phyloP scores from a whole-genome alignment of 2,113 vertebrate species.

The Notothenia rossii region DNA sequence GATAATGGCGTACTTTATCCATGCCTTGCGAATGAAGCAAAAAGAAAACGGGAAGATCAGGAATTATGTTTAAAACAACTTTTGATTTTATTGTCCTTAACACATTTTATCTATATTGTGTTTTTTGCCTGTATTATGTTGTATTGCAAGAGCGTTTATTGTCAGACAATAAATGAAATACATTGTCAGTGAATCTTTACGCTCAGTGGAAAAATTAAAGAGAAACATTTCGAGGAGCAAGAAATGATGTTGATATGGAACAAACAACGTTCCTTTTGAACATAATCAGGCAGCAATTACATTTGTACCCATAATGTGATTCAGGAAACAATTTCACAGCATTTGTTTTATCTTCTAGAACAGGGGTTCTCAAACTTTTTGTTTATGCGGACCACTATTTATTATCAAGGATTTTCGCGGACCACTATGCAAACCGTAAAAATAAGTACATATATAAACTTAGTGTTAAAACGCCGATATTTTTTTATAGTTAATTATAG shows the following conservation, averaged over 20 bases:
- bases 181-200: background rate
- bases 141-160: background rate
- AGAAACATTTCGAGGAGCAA: background rate
- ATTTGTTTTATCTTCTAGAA: background rate
- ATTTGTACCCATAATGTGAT: background rate
- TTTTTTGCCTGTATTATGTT: background rate
- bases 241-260: background rate
- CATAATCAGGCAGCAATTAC: background rate
- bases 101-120: background rate
- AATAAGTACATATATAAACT: no score
- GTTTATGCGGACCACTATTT: no score
- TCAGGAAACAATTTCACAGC: background rate
- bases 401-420: no score
- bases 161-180: background rate
- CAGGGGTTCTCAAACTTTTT: no score
- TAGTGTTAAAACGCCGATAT: no score
- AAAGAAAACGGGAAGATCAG: background rate
- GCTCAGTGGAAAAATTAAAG: background rate
- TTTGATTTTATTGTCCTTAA: background rate
- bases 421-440: no score
- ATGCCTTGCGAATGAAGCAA: background rate
- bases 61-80: background rate
- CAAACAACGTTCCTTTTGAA: background rate
- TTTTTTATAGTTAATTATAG: no score
- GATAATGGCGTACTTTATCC: background rate